Base-by-base conservation (phyloP, 2,113 vertebrate species). In the Eolophus roseicapilla region DNA sequence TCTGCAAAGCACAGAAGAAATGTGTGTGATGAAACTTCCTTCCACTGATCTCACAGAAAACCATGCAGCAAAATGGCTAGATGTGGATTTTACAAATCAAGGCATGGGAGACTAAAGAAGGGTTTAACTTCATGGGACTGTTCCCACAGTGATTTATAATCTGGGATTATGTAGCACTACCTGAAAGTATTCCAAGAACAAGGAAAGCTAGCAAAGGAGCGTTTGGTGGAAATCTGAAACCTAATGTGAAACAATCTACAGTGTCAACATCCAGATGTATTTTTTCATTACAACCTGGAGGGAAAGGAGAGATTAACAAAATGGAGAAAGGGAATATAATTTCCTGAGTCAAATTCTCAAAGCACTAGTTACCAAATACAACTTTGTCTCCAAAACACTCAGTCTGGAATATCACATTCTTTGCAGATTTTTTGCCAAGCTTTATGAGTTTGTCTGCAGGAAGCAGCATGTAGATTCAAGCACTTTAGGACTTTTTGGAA, bases 321-420 rank as follows among this genome's bases (percentile, higher is more conserved):
- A 88, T 35, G 41, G 79, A 94, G 76, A 88, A 88, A 88, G 14
- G n/a, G 74, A 90, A 80, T 86, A 93, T 46, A 80, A 96, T 93
- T 95, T 94, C 88, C 95, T 81, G 63, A 95, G 35, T 67, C 50
- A 70, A 86, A 83, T 18, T 94, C 85, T 60, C 78, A 74, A 33
- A 82, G 25, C 4, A 3, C 68, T 86, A 86, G 46, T 96, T 95
- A 90, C 49, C n/a, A 88, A 92, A 70, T 43, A 78, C 0, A 2
- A 62, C 39, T 94, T 82, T 53, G 41, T 67, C 71, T 97, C 82
- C 87, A 90, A 96, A 93, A 88, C 39, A 80, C 28, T 87, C 78
- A 53, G 82, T 70, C 79, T 94, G 79, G 50, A 96, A 93, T 86
- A 71, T 88, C 39, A 78, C 70, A 79, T 43, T 86, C 60, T 78